Conservation (phyloP, 2,797 vertebrate genomes). For the Fistularia commersonii region DNA sequence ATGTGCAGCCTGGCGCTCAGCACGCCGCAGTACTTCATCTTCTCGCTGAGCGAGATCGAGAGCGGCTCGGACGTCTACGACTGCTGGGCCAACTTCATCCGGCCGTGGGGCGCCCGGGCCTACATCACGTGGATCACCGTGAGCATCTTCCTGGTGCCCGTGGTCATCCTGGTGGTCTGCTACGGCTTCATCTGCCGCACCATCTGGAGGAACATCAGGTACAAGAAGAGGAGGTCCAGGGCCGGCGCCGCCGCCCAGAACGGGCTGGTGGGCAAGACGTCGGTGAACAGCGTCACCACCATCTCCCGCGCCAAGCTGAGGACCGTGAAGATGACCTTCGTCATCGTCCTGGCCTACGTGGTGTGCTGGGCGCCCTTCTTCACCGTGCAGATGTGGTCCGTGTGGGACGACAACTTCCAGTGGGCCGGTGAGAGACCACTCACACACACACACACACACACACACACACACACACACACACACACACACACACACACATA, state of each 20-base stretch:
- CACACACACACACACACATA: too few species aligned
- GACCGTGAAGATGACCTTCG: conserved; percentile 96
- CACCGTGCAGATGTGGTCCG: conserved; percentile 94
- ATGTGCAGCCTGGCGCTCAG: conserved; percentile 87
- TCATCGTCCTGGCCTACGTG: conserved; percentile 91
- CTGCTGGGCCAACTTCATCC: conserved; percentile 92
- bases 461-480: too few species aligned
- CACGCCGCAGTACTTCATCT: conserved; percentile 92
- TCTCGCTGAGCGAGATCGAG: conserved; percentile 89
- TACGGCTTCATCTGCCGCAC: conserved; percentile 93
- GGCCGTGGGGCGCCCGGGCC: conserved; percentile 85
- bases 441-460: too few species aligned
- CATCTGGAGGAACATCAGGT: conserved; percentile 88
- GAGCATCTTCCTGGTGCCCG: conserved; percentile 87
- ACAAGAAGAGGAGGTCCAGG: conserved; percentile 73
- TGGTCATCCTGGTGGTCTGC: conserved; percentile 82
- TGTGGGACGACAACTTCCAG: conserved; percentile 84
- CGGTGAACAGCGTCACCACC: conserved; percentile 86
- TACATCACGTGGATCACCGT: conserved; percentile 95
- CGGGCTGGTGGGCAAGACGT: conserved; percentile 78
- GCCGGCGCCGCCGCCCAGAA: conserved; percentile 46
- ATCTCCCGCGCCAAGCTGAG: conserved; percentile 93
- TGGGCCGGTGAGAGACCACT: conserved; percentile 83
- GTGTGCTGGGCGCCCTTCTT: conserved; percentile 96
- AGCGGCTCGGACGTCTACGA: conserved; percentile 84